Base-by-base conservation (phyloP, 1,140 invertebrate genomes). In the silkworm (Bombyx mori) region DNA sequence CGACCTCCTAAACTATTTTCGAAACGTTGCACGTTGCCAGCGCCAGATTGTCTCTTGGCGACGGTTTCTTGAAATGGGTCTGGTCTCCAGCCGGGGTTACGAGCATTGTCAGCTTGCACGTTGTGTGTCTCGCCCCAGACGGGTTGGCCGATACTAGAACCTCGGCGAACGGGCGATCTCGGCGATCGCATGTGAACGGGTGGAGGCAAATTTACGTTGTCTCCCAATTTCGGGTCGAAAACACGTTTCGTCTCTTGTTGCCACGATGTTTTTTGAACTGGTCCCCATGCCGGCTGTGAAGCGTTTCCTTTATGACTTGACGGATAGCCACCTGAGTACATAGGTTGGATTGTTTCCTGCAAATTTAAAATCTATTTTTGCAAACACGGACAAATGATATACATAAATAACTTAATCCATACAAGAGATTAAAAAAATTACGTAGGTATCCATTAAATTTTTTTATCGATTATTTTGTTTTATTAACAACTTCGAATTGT, bases 321-420 rank as follows among this genome's bases (percentile, higher is more conserved):
- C 52, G 71, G 75, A 59, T 73, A 84, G 60, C 75, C 81, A 74
- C 73, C 76, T 73, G 81, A 74, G 74, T 80, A 86, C 64, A 77
- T 77, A 75, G 76, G 72, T 77, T 79, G 74, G 61, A 75, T 81
- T 68, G 75, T 58, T 54, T 73, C 80, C 83, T 86, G 83, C 65
- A 86, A 86, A 86, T 82, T 77, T 64, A 83, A 84, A 82, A 61
- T 71, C 62, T 66, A 64, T 71, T 79, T 78, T 79, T 78, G 78
- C 73, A 78, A 78, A 82, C 69, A 68, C 62, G 61, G 42, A 35
- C 8, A 48, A 6, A 56, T 9, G 10, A 7, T 48, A 49, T 43
- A 52, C 22, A 52, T 42, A 35, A 3, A 42, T 51, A 42, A 52
- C 42, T n/a, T 49, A 12, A 10, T 22, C 5, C 12, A 51, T 7